These are phyloP conservation scores for Megamerina dolium DNA, from an alignment of 2,888 invertebrate species.

Conservation along the genomic window DNA sequence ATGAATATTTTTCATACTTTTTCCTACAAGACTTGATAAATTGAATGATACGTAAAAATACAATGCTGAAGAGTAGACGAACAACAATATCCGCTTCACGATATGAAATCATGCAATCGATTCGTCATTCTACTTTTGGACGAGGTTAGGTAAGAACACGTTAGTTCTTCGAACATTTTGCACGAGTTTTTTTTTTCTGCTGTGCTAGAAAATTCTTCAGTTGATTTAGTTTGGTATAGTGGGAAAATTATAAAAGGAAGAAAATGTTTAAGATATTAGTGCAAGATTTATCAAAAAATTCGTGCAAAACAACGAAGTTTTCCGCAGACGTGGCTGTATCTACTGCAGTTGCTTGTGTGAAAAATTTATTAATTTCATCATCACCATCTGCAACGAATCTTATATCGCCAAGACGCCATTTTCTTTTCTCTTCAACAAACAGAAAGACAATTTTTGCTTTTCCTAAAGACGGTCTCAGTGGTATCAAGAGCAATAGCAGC, in stretches of 20 bases:
- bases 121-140: conserved; percentile 43
- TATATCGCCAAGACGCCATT: conserved; percentile 39
- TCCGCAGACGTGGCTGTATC: conserved; percentile 18
- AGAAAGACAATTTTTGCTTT: conserved; percentile 36
- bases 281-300: conserved; percentile 36
- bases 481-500: conserved; percentile 4
- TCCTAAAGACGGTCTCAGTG: conserved; percentile 19
- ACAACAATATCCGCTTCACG: too few species aligned
- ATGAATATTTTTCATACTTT: too few species aligned
- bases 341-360: conserved; percentile 30
- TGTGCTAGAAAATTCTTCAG: conserved; percentile 10
- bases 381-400: conserved; percentile 26
- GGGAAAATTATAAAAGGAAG: conserved; percentile 5
- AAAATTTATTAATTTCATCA: conserved; percentile 42
- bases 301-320: conserved; percentile 25
- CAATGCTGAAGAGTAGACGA: too few species aligned
- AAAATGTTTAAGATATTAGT: conserved; percentile 34
- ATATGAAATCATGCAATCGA: too few species aligned
- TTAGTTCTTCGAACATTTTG: conserved; percentile 24
- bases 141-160: conserved; percentile 48
- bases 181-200: conserved; percentile 27
- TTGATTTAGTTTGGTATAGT: conserved; percentile 7
- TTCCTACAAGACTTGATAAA: too few species aligned
- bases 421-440: conserved; percentile 44
- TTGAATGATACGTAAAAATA: too few species aligned